Conservation (phyloP, 2,888 invertebrate genomes). For the Ischnus inquisitorius region DNA sequence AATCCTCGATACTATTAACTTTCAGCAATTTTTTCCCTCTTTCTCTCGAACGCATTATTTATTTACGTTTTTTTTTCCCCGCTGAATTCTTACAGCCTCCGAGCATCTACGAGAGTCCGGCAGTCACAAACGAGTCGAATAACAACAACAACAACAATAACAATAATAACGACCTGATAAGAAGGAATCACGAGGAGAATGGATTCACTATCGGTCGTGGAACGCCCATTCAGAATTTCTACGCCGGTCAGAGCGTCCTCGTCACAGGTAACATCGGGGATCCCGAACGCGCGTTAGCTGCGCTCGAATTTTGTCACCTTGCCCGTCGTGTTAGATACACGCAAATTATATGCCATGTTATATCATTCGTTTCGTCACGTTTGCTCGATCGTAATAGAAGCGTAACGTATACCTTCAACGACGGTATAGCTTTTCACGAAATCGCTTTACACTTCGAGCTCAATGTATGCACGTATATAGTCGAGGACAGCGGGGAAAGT, state of each 20-base stretch:
- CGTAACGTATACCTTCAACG: background rate
- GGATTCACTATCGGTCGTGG: slow-evolving; percentile 71
- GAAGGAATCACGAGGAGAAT: slow-evolving; percentile 57
- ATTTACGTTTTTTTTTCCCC: background rate
- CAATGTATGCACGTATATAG: slow-evolving; percentile 12
- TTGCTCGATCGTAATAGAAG: background rate
- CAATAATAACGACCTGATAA: slow-evolving; percentile 68
- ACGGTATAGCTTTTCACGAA: background rate
- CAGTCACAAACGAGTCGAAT: slow-evolving; percentile 74
- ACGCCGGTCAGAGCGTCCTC: slow-evolving; percentile 79
- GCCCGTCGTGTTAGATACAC: no score
- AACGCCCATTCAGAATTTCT: slow-evolving; percentile 83
- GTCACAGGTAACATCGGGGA: slow-evolving; percentile 77
- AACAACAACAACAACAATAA: slow-evolving; percentile 74
- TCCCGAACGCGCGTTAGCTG: background rate
- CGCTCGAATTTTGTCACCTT: background rate
- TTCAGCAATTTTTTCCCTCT: background rate
- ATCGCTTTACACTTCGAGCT: background rate
- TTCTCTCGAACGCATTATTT: background rate
- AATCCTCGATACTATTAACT: background rate
- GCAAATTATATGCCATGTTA: background rate
- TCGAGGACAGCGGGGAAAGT: slow-evolving; percentile 56
- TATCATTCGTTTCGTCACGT: background rate
- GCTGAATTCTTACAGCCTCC: slow-evolving; percentile 66
- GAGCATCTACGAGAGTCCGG: slow-evolving; percentile 67